phyloP scores from a whole-genome alignment of 2,797 vertebrate species.

The Caiman crocodilus region DNA sequence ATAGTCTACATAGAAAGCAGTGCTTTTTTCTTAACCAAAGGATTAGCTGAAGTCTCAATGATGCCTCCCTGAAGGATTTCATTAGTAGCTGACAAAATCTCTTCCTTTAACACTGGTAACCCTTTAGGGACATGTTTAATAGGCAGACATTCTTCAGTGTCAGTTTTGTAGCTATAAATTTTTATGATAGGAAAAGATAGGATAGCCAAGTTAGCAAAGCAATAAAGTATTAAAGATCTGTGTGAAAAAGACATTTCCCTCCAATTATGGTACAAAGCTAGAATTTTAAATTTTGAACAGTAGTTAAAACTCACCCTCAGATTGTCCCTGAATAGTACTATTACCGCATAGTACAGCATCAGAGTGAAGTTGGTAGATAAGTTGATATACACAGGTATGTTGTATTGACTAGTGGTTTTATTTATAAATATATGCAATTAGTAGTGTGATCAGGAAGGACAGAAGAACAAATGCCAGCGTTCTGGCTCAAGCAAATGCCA shows the following conservation, averaged over 20 bases:
- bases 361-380: slow-evolving; percentile 34
- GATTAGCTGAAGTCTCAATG: not conserved
- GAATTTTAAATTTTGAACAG: too few species aligned
- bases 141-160: not conserved
- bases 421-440: too few species aligned
- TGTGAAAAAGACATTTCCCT: not conserved
- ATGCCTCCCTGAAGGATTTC: not conserved
- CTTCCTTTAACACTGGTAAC: not conserved
- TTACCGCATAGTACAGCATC: not conserved
- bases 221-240: not conserved
- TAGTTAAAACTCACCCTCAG: too few species aligned
- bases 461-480: too few species aligned
- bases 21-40: too few species aligned
- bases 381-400: slow-evolving; percentile 25
- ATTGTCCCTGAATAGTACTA: too few species aligned
- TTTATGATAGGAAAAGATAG: not conserved
- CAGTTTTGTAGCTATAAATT: not conserved
- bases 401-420: not conserved
- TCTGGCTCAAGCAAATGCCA: too few species aligned
- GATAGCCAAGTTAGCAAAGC: not conserved
- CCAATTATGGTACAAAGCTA: not conserved
- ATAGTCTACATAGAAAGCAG: too few species aligned
- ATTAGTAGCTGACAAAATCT: not conserved
- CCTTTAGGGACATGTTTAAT: not conserved
- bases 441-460: too few species aligned